Conservation (phyloP, 2,888 invertebrate genomes). For the Eulithis prunata region DNA sequence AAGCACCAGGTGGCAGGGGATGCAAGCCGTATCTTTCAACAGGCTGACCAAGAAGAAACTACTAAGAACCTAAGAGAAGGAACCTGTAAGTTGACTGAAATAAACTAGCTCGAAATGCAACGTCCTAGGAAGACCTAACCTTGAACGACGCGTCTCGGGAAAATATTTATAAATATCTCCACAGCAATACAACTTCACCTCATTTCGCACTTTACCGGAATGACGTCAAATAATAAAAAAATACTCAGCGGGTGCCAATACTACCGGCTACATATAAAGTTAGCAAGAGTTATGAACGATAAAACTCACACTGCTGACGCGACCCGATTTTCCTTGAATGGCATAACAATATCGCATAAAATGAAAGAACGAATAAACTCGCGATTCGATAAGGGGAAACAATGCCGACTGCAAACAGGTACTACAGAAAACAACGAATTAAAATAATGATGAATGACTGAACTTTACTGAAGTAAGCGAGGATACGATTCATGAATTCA, state of each 20-base stretch:
- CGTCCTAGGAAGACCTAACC: conserved; percentile 30
- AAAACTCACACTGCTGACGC: conserved; percentile 25
- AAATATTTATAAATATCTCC: conserved; percentile 34
- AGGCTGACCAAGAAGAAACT: no score
- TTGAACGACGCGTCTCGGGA: conserved; percentile 27
- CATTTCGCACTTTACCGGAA: conserved; percentile 12
- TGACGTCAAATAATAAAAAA: conserved; percentile 41
- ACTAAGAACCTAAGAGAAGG: not conserved
- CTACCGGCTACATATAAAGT: conserved; percentile 20
- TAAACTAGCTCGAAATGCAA: conserved; percentile 13
- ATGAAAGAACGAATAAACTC: conserved; percentile 16
- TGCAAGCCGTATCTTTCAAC: no score
- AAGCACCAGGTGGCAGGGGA: no score
- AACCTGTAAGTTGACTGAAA: conserved; percentile 10
- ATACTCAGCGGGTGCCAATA: conserved; percentile 33
- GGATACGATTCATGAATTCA: conserved; percentile 7
- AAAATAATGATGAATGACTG: conserved; percentile 24
- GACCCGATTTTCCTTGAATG: conserved; percentile 44
- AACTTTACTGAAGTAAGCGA: not conserved
- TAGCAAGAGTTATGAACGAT: conserved; percentile 29
- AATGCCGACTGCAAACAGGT: conserved; percentile 8
- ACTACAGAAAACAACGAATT: conserved; percentile 12
- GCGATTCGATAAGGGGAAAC: conserved; percentile 21
- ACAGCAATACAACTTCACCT: conserved; percentile 25
- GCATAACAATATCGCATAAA: conserved; percentile 27